These are phyloP conservation scores for Eira barbara DNA, from an alignment of 2,113 vertebrate species.

Conservation along the genomic window DNA sequence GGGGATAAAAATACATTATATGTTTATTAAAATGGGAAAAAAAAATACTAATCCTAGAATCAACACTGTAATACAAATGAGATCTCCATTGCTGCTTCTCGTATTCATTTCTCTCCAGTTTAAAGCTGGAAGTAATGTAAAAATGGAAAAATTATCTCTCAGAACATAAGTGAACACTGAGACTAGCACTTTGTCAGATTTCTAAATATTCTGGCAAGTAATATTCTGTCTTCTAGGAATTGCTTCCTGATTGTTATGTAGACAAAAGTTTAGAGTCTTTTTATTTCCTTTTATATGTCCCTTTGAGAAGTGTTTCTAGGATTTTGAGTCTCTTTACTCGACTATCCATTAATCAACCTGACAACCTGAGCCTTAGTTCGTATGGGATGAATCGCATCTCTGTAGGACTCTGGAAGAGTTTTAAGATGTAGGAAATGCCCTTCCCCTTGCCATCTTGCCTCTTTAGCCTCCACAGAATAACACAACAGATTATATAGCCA, in stretches of 20 bases:
- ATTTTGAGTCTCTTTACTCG: background rate
- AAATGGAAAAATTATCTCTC: background rate
- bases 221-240: background rate
- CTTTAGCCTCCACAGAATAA: background rate
- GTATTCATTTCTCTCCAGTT: background rate
- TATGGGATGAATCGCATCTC: background rate
- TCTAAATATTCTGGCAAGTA: background rate
- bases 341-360: background rate
- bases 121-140: background rate
- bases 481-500: background rate
- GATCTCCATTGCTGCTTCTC: background rate
- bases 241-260: background rate
- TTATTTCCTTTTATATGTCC: background rate
- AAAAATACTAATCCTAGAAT: no score
- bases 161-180: background rate
- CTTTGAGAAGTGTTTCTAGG: background rate
- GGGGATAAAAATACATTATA: no score
- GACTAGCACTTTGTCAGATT: background rate
- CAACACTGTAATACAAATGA: no score
- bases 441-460: background rate
- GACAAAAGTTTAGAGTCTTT: background rate
- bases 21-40: no score
- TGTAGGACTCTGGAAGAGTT: background rate
- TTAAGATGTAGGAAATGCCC: background rate
- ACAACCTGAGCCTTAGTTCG: background rate